Evolutionary conservation across 1,140 invertebrate genomes (phyloP), one percentile per base, ranked within the genome.

Genomic region (Ceratina japonica): DNA sequence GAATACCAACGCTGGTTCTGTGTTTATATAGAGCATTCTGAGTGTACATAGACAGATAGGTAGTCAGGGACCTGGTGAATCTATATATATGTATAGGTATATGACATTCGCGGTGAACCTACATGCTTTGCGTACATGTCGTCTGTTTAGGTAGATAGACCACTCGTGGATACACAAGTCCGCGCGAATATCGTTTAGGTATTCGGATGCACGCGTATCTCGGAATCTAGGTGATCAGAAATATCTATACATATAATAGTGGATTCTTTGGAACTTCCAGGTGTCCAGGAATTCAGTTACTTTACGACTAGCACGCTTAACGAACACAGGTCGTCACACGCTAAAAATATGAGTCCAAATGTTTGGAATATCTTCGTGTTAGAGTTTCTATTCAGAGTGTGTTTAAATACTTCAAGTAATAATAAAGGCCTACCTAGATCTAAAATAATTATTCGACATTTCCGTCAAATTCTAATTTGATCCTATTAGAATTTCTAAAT

Each of bases 111-210:
- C n/a, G 54, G 54, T 56, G 54, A 16, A n/a, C n/a, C 15, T 16
- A 56, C 54, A 56, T 56, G 54, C 54, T 44, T 18, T 2, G 16
- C 16, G 66, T 69, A 54, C 4, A 10, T 56, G 18, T 5, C 56
- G 22, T 63, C 5, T 44, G 18, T 63, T 15, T 4, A 1, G 2
- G 24, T 56, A 56, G 18, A 13, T 56, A 20, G 24, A 24, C 24
- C 16, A 52, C 49, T 20, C 49, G 51, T n/a, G 18, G 66, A 31
- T 44, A 37, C 62, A 44, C 13, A n/a, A 2, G 24, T 15, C 59
- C 37, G 37, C 5, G 54, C 54, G n/a, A 18, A 56, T 56, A 56
- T 56, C 66, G 31, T 70, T 70, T 56, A 69, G 66, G 18, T 20
- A 69, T 69, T 70, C 18, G 10, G 16, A 54, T 13, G 8, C 0